Conservation (phyloP, 2,888 invertebrate genomes). For the Platycheirus rosarum region DNA sequence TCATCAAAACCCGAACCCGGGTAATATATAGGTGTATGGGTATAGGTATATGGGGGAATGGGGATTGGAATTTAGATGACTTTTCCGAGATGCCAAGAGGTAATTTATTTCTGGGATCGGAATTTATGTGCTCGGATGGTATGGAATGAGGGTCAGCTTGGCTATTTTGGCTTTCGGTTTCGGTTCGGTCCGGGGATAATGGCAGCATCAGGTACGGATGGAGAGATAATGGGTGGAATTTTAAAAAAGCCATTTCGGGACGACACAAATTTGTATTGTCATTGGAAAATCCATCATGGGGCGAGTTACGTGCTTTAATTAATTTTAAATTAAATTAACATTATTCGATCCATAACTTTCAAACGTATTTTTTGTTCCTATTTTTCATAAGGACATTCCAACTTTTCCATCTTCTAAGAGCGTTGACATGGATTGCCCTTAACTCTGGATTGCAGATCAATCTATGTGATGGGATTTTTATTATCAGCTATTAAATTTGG, state of each 20-base stretch:
- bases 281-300: not conserved
- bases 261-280: constrained; percentile 23
- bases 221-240: constrained; percentile 36
- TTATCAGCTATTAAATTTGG: too few relatives aligned
- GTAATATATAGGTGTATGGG: constrained; percentile 18
- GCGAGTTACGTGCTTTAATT: constrained; percentile 11
- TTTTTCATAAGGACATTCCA: too few relatives aligned
- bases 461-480: too few relatives aligned
- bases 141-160: constrained; percentile 22
- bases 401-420: too few relatives aligned
- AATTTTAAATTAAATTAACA: not conserved
- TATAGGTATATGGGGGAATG: constrained; percentile 16
- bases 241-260: constrained; percentile 8
- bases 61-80: constrained; percentile 63
- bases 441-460: too few relatives aligned
- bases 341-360: too few relatives aligned
- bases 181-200: not conserved
- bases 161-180: not conserved
- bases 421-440: too few relatives aligned
- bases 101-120: constrained; percentile 49
- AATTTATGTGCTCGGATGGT: constrained; percentile 41
- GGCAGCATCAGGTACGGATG: not conserved
- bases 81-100: constrained; percentile 45
- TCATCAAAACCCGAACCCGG: constrained; percentile 36
- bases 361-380: too few relatives aligned